phyloP scores from a whole-genome alignment of 2,888 invertebrate genomes.

The Bimastos eiseni region DNA sequence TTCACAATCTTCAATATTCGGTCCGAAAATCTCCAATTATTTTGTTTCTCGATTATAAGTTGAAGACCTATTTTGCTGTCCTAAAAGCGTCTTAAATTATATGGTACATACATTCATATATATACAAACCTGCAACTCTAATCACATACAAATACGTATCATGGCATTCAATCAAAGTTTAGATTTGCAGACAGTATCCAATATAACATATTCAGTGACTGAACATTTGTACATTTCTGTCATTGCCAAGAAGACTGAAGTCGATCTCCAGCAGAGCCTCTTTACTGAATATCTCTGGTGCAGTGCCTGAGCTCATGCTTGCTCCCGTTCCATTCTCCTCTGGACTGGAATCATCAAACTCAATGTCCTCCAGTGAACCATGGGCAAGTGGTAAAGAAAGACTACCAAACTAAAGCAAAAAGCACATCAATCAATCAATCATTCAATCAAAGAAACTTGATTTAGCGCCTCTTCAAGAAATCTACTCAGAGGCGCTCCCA shows the following conservation, averaged over 20 bases:
- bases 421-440: no score
- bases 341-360: neutral
- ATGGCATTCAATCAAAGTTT: neutral
- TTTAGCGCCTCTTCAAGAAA: no score
- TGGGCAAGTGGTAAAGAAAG: neutral
- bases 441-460: no score
- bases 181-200: neutral
- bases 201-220: neutral
- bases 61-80: no score
- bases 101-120: no score
- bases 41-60: no score
- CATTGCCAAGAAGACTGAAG: neutral
- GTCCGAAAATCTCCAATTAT: no score
- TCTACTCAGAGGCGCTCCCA: no score
- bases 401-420: neutral
- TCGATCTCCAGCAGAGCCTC: constrained; percentile 1
- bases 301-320: neutral
- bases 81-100: no score
- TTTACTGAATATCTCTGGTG: neutral
- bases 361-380: neutral
- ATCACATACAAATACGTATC: no score
- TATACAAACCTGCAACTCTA: no score
- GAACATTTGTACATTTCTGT: neutral
- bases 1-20: no score
- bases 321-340: neutral